Base-by-base conservation (phyloP, 2,797 vertebrate species). In the Epinephelus malabaricus region DNA sequence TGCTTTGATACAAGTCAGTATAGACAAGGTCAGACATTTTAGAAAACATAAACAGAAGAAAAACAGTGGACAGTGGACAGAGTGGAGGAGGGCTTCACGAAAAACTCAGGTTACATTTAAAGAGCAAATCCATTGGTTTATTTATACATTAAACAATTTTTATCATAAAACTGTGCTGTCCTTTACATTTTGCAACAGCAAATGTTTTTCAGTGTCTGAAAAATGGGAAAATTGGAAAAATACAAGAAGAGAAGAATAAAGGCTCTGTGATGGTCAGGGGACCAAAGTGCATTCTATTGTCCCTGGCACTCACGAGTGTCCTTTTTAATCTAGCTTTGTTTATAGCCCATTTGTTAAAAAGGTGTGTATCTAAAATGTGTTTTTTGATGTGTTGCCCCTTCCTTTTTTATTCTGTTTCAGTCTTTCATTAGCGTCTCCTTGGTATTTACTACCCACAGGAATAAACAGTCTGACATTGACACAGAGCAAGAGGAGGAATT, bases 381-480 rank as follows among this genome's bases (percentile, higher is more conserved):
- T 78, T 81, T 77, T 60, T 81, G 74, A 69, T 54, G 45, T 40
- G 0, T 21, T 27, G 13, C n/a, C 14, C 62, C 38, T 38, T 46
- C 46, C 2, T 27, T 68, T 30, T 74, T 55, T 55, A 3, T 54
- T 64, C 1, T 11, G 30, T 67, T 51, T 12, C 40, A 43, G 40
- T 60, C 0, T 60, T 59, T 63, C 73, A 81, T 34, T 6, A 54
- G 77, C 74, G 30, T 71, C 30, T 73, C n/a, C 59, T 38, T 46
- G 40, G 25, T 0, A 27, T 43, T 70, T 63, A 55, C 88, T 89
- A 90, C 84, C 86, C 71, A 67, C 56, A 43, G 6, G 56, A 38
- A 76, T 63, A 73, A 69, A 56, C 78, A 77, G 60, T 56, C 73
- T 87, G 90, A 87, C 79, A 78, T 74, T 89, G 86, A 89, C 64